Percentiles rank a stretch among this genome's conserved stretches.
phyloP scores from a whole-genome alignment of 1,140 invertebrate species.

The Arctopsyche grandis region DNA sequence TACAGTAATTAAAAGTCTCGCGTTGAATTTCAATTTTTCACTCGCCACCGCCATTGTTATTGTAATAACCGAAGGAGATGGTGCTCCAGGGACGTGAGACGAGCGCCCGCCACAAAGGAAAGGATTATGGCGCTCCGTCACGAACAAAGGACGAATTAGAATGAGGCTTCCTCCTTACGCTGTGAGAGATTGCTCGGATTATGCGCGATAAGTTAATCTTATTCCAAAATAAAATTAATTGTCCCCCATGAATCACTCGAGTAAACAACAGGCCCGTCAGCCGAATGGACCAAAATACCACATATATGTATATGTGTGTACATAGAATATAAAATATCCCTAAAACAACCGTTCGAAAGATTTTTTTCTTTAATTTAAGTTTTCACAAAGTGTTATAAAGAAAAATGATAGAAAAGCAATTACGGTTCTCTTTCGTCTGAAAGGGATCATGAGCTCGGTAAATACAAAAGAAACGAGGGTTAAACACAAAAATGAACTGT shows the following conservation, averaged over 20 bases:
- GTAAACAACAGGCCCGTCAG: no score
- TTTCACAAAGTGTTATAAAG: neutral
- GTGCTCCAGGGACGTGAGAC: neutral
- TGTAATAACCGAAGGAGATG: neutral
- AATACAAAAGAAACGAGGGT: slow-evolving; percentile 47
- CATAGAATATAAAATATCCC: no score
- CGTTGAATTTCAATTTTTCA: slow-evolving; percentile 52
- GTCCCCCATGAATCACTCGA: neutral
- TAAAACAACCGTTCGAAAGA: no score
- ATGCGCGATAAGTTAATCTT: slow-evolving; percentile 19
- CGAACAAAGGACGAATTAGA: slow-evolving; percentile 21
- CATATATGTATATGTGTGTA: no score
- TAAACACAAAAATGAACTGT: slow-evolving; percentile 26
- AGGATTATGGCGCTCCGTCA: slow-evolving; percentile 13
- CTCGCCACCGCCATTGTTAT: neutral
- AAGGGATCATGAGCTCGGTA: slow-evolving; percentile 45
- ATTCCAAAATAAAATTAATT: slow-evolving; percentile 10
- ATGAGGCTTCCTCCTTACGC: neutral
- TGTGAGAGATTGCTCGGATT: slow-evolving; percentile 21
- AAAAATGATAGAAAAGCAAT: slow-evolving; percentile 47
- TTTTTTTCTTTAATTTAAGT: no score
- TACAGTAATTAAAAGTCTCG: slow-evolving; percentile 53
- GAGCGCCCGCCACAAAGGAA: neutral
- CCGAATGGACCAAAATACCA: no score
- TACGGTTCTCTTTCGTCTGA: slow-evolving; percentile 39